Base-by-base conservation (phyloP, 2,113 vertebrate genomes). In the Dicentrarchus labrax region DNA sequence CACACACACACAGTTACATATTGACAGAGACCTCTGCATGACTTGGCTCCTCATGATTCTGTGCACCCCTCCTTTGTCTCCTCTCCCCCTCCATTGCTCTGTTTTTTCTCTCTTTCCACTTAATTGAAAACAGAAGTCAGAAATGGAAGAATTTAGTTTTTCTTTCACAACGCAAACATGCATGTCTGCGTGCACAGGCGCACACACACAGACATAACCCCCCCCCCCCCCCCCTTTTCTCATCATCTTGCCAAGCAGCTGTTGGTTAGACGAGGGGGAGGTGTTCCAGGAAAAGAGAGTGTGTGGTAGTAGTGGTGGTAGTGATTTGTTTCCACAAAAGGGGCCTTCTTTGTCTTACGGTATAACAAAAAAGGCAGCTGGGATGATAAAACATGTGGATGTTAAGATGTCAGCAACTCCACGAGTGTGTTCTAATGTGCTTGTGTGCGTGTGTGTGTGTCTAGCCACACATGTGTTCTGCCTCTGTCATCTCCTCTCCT, bases 201-300 rank as follows among this genome's bases (percentile, higher is more conserved):
- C 6, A 45, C 24, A 45, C 76, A 71, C 60, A 50, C 56, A 72
- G 8, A 61, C 21, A 54, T 21, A 39, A 1, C 24, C 16, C 76
- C 45, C 68, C 50, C 61, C 5, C 22, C n/a, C n/a, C 30, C 11
- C 2, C 4, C 4, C 11, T 43, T 76, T 83, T 36, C 64, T 66
- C n/a, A 17, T n/a, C n/a, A n/a, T n/a, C n/a, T n/a, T n/a, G n/a
- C n/a, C 93, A 88, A 82, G 87, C 94, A 94, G 93, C 94, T 94
- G 94, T 88, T 91, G 69, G 72, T 54, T 72, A 76, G 78, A 76
- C 4, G 62, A 47, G 85, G 82, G 81, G 89, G 83, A 78, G 83
- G 76, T 82, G 59, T 85, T 89, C 81, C 80, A 76, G 84, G 76
- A 91, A 91, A 83, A 48, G 48, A 56, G 54, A 60, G 38, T 76